Base-by-base conservation (phyloP, 2,888 invertebrate species). In the Drosophila antonietae region DNA sequence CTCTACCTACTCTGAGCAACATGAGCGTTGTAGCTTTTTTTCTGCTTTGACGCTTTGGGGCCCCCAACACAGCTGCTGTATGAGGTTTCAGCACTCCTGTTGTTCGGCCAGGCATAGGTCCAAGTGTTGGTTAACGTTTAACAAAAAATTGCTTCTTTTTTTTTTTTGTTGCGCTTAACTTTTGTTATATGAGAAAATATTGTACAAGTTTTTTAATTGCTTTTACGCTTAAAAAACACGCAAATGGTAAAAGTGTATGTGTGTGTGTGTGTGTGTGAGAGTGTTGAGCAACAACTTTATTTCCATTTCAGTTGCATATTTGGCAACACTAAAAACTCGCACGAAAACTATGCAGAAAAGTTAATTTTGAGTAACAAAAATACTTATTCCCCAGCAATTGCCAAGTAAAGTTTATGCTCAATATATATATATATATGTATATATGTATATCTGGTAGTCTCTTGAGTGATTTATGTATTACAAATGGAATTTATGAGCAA, bases 151-250 rank as follows among this genome's bases (percentile, higher is more conserved):
- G 4, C 9, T 0, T 4, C 14, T 37, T 37, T 37, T 12, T 75
- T 68, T 31, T 37, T 37, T 37, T 12, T 75, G 66, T 31, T 68
- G 51, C 28, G 63, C 69, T 82, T 59, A 70, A 80, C 78, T 79
- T 81, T 84, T 79, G 77, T 79, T 88, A 80, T 78, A 80, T 80
- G 87, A 73, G 81, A 87, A 84, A 88, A 87, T 81, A 83, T 83
- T 74, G 73, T 76, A 71, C 68, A 86, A 87, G 76, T 75, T 83
- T 83, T 88, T 75, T 73, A 89, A 89, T 81, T 81, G 76, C 68
- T 87, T 86, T 80, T 68, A 66, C 70, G 74, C 81, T 78, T 80
- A 78, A 76, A 82, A 73, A 79, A 73, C 68, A 66, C 60, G 81
- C 58, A 78, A 80, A 78, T 67, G 23, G 37, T 51, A n/a, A 39